Evolutionary conservation across 2,113 vertebrate genomes (phyloP).

Genomic region (Alexandromys fortis): DNA sequence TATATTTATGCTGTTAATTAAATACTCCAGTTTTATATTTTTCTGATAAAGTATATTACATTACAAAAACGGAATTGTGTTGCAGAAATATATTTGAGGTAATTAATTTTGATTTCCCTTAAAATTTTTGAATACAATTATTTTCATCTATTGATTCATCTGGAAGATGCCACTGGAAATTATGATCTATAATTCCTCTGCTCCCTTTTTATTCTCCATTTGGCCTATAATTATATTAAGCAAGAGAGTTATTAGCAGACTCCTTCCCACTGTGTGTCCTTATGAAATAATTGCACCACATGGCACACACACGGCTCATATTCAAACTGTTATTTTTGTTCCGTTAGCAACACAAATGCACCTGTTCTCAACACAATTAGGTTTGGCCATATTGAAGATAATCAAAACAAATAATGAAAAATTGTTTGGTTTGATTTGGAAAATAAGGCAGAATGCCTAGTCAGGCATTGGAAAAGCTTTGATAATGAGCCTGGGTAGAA

Average conservation of each 20-base stretch:
- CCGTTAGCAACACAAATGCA: conserved; percentile 63
- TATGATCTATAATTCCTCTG: not conserved
- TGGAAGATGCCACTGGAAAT: conserved; percentile 15
- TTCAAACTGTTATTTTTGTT: conserved; percentile 67
- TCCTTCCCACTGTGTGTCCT: conserved; percentile 43
- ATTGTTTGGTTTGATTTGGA: conserved; percentile 59
- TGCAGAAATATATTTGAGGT: not conserved
- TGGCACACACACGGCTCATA: conserved; percentile 28
- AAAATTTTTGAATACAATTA: not conserved
- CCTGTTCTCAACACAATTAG: conserved; percentile 65
- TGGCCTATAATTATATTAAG: conserved; percentile 43
- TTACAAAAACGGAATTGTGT: not conserved
- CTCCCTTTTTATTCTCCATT: conserved; percentile 33
- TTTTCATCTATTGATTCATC: conserved; percentile 23
- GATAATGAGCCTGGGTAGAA: conserved; percentile 71
- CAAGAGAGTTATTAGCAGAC: conserved; percentile 37
- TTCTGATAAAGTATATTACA: not conserved
- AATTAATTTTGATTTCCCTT: not conserved
- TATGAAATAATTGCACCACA: conserved; percentile 55
- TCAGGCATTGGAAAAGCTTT: conserved; percentile 58
- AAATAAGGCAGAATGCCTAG: conserved; percentile 66
- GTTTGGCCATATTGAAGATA: conserved; percentile 61
- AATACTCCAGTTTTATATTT: not conserved
- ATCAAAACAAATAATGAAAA: conserved; percentile 80
- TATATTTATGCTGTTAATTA: not conserved